A percentile compares a stretch with the other conserved stretches of the same genome.
Conservation (phyloP, 2,888 invertebrate genomes). For the Lysandra coridon region DNA sequence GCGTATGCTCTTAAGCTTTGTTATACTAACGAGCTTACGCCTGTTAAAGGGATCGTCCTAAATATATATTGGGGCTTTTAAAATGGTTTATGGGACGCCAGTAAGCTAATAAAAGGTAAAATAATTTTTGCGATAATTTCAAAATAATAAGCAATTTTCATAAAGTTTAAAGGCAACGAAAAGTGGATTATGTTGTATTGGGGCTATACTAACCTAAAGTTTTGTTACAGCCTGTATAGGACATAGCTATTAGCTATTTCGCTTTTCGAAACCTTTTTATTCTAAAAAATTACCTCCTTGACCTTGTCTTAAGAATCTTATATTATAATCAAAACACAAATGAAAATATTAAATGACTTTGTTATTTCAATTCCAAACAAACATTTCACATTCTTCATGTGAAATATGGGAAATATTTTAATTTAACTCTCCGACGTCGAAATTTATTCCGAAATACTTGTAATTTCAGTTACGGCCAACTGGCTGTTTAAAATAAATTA, state of each 20-base stretch:
- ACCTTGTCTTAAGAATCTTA: not conserved
- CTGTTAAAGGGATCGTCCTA: constrained; percentile 15
- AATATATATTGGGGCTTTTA: constrained; percentile 20
- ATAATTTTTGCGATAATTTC: not conserved
- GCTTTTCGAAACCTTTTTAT: no score
- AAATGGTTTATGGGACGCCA: not conserved
- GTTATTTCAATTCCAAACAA: constrained; percentile 1
- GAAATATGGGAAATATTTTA: not conserved
- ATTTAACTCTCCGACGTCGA: not conserved
- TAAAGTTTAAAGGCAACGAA: no score
- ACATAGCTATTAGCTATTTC: no score
- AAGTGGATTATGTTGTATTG: no score
- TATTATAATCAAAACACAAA: not conserved
- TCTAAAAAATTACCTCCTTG: not conserved
- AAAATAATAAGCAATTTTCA: not conserved
- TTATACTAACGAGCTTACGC: constrained; percentile 29
- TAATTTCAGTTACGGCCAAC: not conserved
- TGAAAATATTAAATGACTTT: not conserved
- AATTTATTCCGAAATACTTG: not conserved
- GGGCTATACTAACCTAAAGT: no score
- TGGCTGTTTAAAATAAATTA: not conserved
- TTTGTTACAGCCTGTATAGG: no score
- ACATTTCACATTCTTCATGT: not conserved
- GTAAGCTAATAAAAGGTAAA: not conserved
- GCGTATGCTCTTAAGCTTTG: not conserved